Conservation (phyloP, 2,113 vertebrate genomes). For the Hystrix cristata region DNA sequence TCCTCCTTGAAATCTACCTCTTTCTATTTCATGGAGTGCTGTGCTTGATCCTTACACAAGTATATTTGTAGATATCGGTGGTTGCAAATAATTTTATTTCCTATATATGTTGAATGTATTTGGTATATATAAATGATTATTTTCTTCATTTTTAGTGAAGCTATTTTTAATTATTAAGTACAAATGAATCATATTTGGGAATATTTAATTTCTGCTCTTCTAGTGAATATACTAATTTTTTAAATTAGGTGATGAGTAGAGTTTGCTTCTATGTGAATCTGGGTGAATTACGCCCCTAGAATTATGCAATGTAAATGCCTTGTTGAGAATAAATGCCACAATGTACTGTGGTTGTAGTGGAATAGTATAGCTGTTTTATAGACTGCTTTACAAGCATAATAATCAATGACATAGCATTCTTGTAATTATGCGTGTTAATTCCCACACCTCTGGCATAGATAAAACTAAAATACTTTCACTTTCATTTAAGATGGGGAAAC, state of each 20-base stretch:
- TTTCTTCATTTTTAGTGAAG: not conserved
- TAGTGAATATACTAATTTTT: no score
- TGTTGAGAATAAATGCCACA: constrained; percentile 11
- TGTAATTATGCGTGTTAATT: not conserved
- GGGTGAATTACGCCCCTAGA: not conserved
- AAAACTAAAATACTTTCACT: not conserved
- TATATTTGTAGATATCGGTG: not conserved
- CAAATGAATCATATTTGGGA: not conserved
- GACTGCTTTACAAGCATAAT: not conserved
- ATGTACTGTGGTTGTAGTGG: not conserved
- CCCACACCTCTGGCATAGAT: not conserved
- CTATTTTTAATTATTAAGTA: not conserved
- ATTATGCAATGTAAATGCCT: not conserved
- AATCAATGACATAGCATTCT: not conserved
- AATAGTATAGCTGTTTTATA: not conserved
- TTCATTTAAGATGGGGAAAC: not conserved
- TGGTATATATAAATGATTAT: not conserved
- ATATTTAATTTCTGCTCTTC: constrained; percentile 1
- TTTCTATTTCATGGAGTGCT: not conserved
- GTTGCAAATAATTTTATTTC: not conserved
- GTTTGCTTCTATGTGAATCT: no score
- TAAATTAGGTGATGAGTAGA: no score
- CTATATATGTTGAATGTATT: not conserved
- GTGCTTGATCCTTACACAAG: constrained; percentile 52
- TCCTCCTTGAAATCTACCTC: constrained; percentile 62